phyloP scores from a whole-genome alignment of 2,797 vertebrate genomes.

The Falco novaeseelandiae region DNA sequence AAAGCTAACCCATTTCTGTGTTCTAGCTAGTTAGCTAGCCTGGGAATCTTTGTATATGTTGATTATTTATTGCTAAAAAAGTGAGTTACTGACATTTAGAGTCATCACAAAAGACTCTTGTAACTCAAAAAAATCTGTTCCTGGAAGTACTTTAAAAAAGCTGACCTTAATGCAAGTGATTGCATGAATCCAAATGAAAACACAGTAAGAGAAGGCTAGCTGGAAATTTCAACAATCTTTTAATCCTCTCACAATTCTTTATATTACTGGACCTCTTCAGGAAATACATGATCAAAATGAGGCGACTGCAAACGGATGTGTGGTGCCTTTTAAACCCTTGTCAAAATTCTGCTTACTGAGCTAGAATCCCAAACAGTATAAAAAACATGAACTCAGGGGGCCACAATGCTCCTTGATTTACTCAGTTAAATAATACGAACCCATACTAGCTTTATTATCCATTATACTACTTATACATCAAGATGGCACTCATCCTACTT shows the following conservation, averaged over 20 bases:
- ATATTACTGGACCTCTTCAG: conserved; percentile 20
- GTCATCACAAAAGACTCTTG: neutral
- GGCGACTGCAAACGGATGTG: neutral
- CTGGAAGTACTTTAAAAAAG: conserved; percentile 7
- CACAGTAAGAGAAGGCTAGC: neutral
- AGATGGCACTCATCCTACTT: neutral
- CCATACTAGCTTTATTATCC: neutral
- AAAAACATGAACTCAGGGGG: neutral
- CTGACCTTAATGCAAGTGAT: conserved; percentile 27
- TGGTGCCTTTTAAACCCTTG: neutral
- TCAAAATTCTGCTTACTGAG: neutral
- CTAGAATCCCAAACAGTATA: neutral
- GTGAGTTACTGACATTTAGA: conserved; percentile 25
- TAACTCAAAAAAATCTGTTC: conserved; percentile 45
- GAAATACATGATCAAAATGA: conserved; percentile 25
- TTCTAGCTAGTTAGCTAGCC: neutral
- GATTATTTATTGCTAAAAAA: conserved; percentile 30
- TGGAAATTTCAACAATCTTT: conserved; percentile 49
- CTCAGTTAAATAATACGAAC: neutral
- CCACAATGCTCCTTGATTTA: neutral
- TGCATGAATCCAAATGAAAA: conserved; percentile 37
- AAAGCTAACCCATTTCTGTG: neutral
- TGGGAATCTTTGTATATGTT: neutral
- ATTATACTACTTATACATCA: neutral
- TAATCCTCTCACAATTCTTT: conserved; percentile 29